Conservation (phyloP, 2,797 vertebrate species). For the Sebastes matsubarae region DNA sequence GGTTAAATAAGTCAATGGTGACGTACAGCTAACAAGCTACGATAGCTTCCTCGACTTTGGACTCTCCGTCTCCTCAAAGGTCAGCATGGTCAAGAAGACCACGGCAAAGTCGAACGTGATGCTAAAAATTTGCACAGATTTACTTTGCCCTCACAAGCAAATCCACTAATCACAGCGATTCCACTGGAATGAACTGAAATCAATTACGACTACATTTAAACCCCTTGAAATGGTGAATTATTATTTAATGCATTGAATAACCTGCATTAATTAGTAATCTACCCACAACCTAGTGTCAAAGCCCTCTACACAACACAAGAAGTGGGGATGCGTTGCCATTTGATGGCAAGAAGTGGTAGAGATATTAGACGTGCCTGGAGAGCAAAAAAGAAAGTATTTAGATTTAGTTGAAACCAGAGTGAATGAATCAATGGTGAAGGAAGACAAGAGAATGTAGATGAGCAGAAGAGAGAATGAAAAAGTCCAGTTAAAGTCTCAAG, state of each 20-base stretch:
- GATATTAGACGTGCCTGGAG: constrained; percentile 8
- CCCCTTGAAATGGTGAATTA: neutral
- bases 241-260: neutral
- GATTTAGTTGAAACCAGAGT: neutral
- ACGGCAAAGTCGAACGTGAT: rapidly evolving
- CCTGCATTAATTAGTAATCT: neutral
- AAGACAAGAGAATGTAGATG: neutral
- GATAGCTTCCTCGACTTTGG: too few relatives aligned
- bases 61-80: too few relatives aligned
- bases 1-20: too few relatives aligned
- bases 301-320: neutral
- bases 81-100: too few relatives aligned
- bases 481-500: neutral
- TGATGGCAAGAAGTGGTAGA: neutral
- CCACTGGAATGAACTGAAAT: neutral
- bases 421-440: neutral
- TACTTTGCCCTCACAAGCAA: neutral
- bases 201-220: neutral
- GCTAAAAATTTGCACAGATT: neutral
- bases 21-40: neutral
- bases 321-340: neutral
- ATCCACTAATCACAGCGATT: neutral
- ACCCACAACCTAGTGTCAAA: neutral
- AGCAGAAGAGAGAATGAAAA: constrained; percentile 3
- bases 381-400: constrained; percentile 25